Base-by-base conservation (phyloP, 2,888 invertebrate species). In the Gryllus longicercus region DNA sequence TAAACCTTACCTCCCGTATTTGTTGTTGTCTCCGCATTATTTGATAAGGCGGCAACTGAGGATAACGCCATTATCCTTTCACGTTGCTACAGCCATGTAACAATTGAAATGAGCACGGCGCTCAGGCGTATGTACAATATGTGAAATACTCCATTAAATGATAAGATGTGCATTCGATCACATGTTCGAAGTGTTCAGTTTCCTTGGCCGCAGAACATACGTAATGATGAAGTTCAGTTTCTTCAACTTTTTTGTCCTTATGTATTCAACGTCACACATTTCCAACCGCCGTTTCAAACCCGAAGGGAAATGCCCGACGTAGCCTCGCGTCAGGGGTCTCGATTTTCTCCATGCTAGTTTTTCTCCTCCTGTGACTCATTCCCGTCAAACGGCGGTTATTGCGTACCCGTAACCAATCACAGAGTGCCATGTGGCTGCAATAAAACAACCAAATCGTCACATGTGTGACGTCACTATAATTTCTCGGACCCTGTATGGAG, bases 351-450 rank as follows among this genome's bases (percentile, higher is more conserved):
- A 87, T 87, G 88, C 88, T 89, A 88, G 90, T 91, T 90, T 90
- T 91, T 91, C 90, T 88, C 88, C 88, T 88, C 84, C 88, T 90
- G 89, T 90, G 90, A 90, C 89, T 90, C 91, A 91, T 90, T 90
- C 86, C 86, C 87, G 85, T 90, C 91, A 92, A 90, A 91, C 91
- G 91, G 91, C 91, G 89, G 90, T 90, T 88, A 87, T 84, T 84
- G 83, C 83, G 83, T 78, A 80, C 81, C 84, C 81, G 84, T 84
- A 81, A 85, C 89, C 89, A 89, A 89, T 89, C 85, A 83, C 80
- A 83, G 81, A 51, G 75, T 84, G 82, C 83, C 85, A 84, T 86
- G 84, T 84, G 84, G 83, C 84, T 84, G 85, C 85, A 85, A 84
- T 85, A 86, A 85, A 84, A 84, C 82, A 82, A 85, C 86, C 87